Conservation (phyloP, 1,140 invertebrate species). For the Drosophila bocki region DNA sequence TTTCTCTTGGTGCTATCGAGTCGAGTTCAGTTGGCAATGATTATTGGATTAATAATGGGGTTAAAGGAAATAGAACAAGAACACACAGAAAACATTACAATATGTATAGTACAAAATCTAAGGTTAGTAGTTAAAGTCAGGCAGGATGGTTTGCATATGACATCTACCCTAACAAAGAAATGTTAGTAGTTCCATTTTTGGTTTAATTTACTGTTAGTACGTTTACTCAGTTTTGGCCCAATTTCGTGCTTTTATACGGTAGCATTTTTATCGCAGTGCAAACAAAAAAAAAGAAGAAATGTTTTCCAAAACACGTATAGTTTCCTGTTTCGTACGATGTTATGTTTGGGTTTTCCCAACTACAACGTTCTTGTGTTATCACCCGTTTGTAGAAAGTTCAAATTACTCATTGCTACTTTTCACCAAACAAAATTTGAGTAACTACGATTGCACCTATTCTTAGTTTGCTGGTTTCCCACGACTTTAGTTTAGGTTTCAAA, state of each 20-base stretch:
- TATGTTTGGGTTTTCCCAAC: neutral
- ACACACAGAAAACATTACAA: constrained; percentile 59
- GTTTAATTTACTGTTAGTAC: constrained; percentile 4
- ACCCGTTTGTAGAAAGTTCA: neutral
- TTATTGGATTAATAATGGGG: constrained; percentile 14
- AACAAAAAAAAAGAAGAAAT: neutral
- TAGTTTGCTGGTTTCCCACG: neutral
- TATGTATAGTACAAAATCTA: constrained; percentile 5
- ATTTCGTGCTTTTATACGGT: neutral
- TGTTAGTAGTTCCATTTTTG: neutral
- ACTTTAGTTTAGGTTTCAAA: neutral
- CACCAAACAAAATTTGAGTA: neutral
- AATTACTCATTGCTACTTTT: neutral
- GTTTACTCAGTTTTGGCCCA: neutral
- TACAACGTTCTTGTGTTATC: neutral
- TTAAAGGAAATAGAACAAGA: constrained; percentile 50
- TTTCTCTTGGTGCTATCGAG: constrained; percentile 67
- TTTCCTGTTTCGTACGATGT: neutral
- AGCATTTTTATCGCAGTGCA: neutral
- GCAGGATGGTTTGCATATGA: neutral
- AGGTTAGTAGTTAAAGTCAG: constrained; percentile 2
- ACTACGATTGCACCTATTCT: neutral
- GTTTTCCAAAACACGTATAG: neutral
- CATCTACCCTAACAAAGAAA: neutral
- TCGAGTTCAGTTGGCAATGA: constrained; percentile 18